Evolutionary conservation across 2,888 invertebrate genomes (phyloP), one percentile per base, ranked within the genome.

Genomic region (Callinectes sapidus): DNA sequence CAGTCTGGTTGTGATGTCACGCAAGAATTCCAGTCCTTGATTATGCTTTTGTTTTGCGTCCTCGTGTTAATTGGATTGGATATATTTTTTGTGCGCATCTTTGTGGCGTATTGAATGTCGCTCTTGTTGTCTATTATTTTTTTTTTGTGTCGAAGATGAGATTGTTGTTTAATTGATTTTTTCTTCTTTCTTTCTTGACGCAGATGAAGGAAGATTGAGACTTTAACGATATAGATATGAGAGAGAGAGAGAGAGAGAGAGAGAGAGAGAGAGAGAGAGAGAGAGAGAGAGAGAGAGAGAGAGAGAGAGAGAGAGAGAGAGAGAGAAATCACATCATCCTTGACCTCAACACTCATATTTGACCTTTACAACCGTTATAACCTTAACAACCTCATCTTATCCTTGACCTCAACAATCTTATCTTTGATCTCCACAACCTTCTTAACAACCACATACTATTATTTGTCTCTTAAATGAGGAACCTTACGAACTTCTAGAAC

Each of bases 291-390:
- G 5, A 85, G 23, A 85, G 5, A 85, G 5, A 85, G 32, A 85
- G 32, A 85, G 85, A 77, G n/a, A 77, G 77, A 77, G 77, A 77
- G n/a, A 77, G 77, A 77, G 77, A 77, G 77, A 77, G n/a, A 77
- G 77, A 77, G 16, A 77, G 77, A 77, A 8, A 77, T 6, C 2
- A 42, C 42, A 2, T 42, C 42, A 42, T 42, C 42, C 6, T 42
- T 42, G 42, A 42, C 42, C 42, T 42, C 42, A 42, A 42, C 42
- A 42, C 2, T 42, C 42, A 3, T 6, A 42, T 42, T 6, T 42
- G 2, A n/a, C n/a, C n/a, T n/a, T n/a, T n/a, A n/a, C n/a, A n/a
- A n/a, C n/a, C n/a, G n/a, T n/a, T n/a, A n/a, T 42, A 42, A 42
- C 42, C 42, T 42, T 42, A 2, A 42, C 42, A 42, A 42, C 42